Conservation (phyloP, 2,797 vertebrate genomes). For the Malacoraja senta region DNA sequence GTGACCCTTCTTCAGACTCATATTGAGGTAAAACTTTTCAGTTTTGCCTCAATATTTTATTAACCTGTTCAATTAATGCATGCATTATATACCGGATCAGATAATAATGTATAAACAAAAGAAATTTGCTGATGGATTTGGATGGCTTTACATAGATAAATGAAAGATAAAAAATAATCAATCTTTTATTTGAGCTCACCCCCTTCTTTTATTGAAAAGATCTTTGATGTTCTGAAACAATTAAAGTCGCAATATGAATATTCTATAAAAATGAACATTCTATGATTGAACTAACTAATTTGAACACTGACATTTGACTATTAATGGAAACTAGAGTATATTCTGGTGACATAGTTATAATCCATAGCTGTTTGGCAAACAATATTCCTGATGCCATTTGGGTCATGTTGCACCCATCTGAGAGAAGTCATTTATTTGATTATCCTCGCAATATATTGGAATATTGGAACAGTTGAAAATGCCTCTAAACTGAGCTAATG, state of each 20-base stretch:
- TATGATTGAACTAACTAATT: background rate
- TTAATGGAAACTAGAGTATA: background rate
- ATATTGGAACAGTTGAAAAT: background rate
- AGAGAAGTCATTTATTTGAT: background rate
- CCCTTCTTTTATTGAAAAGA: background rate
- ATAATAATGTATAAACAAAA: background rate
- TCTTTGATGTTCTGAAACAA: background rate
- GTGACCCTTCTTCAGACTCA: too few species aligned
- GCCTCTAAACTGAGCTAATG: background rate
- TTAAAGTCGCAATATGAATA: background rate
- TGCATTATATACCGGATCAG: background rate
- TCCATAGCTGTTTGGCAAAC: background rate
- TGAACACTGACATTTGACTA: background rate
- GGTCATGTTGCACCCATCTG: background rate
- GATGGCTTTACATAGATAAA: background rate
- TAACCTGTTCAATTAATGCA: background rate
- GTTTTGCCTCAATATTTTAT: background rate
- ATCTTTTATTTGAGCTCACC: background rate
- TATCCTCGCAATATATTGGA: background rate
- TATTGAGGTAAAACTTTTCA: background rate
- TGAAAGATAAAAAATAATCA: background rate
- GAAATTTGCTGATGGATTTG: background rate
- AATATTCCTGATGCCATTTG: background rate
- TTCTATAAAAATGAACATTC: background rate
- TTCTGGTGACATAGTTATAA: background rate